Conservation (phyloP, 2,888 invertebrate genomes). For the Colletes collaris region DNA sequence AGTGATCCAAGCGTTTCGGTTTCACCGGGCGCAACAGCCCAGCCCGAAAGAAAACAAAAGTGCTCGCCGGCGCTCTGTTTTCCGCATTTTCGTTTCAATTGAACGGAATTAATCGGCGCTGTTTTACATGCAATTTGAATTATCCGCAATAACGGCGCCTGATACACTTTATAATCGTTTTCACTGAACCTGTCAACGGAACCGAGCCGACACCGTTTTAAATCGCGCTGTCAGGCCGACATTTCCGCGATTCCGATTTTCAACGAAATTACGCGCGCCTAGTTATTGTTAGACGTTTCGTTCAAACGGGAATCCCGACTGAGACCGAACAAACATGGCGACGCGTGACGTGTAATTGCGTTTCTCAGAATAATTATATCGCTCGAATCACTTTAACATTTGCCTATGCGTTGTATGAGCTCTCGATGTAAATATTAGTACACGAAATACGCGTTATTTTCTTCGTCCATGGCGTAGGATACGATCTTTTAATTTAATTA, state of each 20-base stretch:
- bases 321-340: too few species aligned
- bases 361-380: too few species aligned
- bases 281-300: conserved; percentile 1
- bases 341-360: too few species aligned
- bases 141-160: conserved; percentile 61
- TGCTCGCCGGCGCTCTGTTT: conserved; percentile 36
- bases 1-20: conserved; percentile 76
- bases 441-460: too few species aligned
- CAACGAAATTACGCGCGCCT: conserved; percentile 9
- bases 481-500: too few species aligned
- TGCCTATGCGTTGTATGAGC: too few species aligned
- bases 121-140: conserved; percentile 65
- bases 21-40: conserved; percentile 52
- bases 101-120: conserved; percentile 65
- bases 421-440: too few species aligned
- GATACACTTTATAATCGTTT: conserved; percentile 53
- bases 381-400: too few species aligned
- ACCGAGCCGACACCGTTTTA: conserved; percentile 48
- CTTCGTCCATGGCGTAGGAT: too few species aligned
- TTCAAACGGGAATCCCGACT: neutral
- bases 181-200: conserved; percentile 46
- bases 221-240: conserved; percentile 42
- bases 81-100: conserved; percentile 64
- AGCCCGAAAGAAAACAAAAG: conserved; percentile 59
- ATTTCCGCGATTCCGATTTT: conserved; percentile 7